Evolutionary conservation across 2,113 vertebrate species (phyloP).

Genomic region (Apistogramma diplotaenia): DNA sequence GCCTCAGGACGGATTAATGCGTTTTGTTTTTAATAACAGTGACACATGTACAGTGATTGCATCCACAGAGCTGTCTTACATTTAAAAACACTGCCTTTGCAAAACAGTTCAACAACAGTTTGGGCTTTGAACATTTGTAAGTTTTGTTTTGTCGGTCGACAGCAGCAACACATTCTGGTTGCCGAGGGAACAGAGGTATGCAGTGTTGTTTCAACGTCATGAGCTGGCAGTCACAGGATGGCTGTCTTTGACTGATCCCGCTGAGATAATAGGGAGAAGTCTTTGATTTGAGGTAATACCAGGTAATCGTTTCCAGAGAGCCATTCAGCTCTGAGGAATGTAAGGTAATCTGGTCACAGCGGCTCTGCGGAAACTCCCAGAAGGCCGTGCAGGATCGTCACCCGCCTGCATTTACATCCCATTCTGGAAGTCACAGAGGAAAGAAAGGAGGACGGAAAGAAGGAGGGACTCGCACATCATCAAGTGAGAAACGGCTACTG

Average conservation of each 20-base stretch:
- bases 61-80: neutral
- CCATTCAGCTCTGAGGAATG: constrained; percentile 57
- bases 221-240: constrained; percentile 17
- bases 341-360: constrained; percentile 60
- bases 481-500: constrained; percentile 47
- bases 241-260: constrained; percentile 55
- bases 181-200: constrained; percentile 2
- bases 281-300: constrained; percentile 74
- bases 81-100: too few relatives aligned
- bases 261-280: constrained; percentile 60
- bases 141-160: neutral
- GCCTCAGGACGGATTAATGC: neutral
- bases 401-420: constrained; percentile 42
- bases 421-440: constrained; percentile 8
- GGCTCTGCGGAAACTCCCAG: constrained; percentile 47
- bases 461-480: constrained; percentile 36
- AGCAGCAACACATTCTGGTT: neutral
- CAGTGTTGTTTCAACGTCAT: constrained; percentile 45
- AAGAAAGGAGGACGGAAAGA: constrained; percentile 43
- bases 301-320: constrained; percentile 75
- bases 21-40: neutral
- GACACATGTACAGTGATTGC: neutral
- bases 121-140: neutral
- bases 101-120: neutral
- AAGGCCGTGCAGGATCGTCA: constrained; percentile 38